Base-by-base conservation (phyloP, 1,140 invertebrate species). In the Venturia canescens region DNA sequence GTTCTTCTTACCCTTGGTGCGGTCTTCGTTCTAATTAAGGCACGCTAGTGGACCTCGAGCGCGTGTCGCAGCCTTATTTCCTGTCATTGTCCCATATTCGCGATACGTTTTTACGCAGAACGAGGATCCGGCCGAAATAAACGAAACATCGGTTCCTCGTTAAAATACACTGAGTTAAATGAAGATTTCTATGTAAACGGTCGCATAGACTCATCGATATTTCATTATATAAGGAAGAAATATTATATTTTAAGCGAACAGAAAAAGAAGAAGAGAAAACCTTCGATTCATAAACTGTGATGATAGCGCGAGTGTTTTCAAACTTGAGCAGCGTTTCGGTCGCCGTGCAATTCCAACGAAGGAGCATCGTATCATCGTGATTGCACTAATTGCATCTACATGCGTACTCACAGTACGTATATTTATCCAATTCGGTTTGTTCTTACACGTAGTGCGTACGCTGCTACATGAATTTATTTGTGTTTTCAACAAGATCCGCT, bases 21-120 rank as follows among this genome's bases (percentile, higher is more conserved):
- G 66, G 27, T 53, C 48, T 63, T 76, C 76, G 82, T 85, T 87
- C 85, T 87, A 86, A 87, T 86, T 87, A 86, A 87, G 84, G 82
- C 83, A 82, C 79, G 71, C 69, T 27, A 53, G 66, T 44, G 74
- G 78, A 50, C 78, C 81, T 83, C 71, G 57, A 60, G 27, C 71
- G 27, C 34, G 27, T 63, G 31, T 67, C 23, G 71, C 77, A 31
- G 79, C 60, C 48, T 63, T 66, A 83, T 84, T 82, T 83, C 71
- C 80, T 81, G 72, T 67, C 48, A 78, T 80, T 82, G 80, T 80
- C 34, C 63, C 53, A 78, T 44, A 78, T 70, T 79, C 38, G 63
- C 50, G 53, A 60, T 60, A 48, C 26, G 38, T 57, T 44, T 69
- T 16, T 69, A 69, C 27, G n/a, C 53, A 23, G n/a, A 79, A 29